These are phyloP conservation scores for Oithona nana DNA, from an alignment of 2,888 invertebrate species.

Conservation along the genomic window DNA sequence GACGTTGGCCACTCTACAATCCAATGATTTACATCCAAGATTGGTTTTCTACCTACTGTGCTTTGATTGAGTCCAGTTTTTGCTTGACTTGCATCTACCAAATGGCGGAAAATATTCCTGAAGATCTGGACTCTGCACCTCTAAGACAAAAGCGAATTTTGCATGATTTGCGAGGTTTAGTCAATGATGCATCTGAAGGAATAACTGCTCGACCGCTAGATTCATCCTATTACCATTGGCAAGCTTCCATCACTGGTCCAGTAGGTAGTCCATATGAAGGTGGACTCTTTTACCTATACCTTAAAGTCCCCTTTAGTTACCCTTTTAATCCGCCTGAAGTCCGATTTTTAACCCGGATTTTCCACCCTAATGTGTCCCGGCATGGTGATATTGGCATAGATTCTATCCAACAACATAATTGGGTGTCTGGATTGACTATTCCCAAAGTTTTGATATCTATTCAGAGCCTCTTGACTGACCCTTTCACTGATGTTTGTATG, in stretches of 20 bases:
- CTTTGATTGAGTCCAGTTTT: conserved; percentile 28
- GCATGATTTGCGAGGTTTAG: conserved; percentile 10
- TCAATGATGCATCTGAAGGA: conserved; percentile 30
- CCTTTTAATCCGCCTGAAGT: conserved; percentile 81
- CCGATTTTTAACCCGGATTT: conserved; percentile 72
- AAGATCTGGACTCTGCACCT: background rate
- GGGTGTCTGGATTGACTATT: conserved; percentile 39
- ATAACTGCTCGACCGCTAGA: conserved; percentile 64
- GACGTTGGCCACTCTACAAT: conserved; percentile 67
- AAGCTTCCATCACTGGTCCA: conserved; percentile 77
- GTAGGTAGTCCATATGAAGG: conserved; percentile 84
- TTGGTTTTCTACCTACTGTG: conserved; percentile 54
- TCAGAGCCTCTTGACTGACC: conserved; percentile 71
- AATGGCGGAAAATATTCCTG: conserved; percentile 7
- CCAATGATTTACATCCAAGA: conserved; percentile 48
- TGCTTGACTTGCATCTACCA: conserved; percentile 16
- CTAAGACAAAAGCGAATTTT: conserved; percentile 6
- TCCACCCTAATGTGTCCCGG: conserved; percentile 82
- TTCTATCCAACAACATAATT: conserved; percentile 72
- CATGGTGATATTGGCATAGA: conserved; percentile 91
- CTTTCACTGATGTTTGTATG: conserved; percentile 77
- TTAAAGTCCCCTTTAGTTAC: conserved; percentile 46
- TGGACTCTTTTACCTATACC: conserved; percentile 70
- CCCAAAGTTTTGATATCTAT: conserved; percentile 56
- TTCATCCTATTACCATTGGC: conserved; percentile 69